phyloP scores from a whole-genome alignment of 2,797 vertebrate genomes.

The Schizopygopsis pylzovi region DNA sequence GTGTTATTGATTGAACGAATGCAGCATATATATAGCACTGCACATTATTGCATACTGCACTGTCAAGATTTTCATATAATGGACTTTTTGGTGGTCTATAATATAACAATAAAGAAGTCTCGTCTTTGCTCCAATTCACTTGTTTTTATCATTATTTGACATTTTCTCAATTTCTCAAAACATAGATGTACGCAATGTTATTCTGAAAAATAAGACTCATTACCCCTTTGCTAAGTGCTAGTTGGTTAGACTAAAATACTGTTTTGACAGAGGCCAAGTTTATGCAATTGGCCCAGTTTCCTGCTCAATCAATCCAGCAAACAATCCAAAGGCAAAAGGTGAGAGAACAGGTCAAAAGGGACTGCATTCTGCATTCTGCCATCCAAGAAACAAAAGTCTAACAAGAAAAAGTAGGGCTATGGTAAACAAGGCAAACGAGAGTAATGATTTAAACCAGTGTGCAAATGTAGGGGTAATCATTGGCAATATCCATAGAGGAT shows the following conservation, averaged over 20 bases:
- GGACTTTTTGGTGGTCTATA: background rate
- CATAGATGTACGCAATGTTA: background rate
- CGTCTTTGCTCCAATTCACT: background rate
- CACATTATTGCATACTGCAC: background rate
- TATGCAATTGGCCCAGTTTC: background rate
- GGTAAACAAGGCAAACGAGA: background rate
- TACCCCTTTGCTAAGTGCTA: background rate
- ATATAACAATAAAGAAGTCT: background rate
- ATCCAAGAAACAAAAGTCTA: background rate
- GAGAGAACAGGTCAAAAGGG: conserved; percentile 2
- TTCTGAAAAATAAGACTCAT: background rate
- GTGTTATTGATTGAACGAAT: background rate
- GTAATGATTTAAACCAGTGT: background rate
- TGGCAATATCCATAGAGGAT: background rate
- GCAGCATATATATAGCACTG: background rate
- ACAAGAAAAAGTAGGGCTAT: background rate
- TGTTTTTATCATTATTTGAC: background rate
- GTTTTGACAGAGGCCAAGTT: background rate
- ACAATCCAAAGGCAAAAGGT: background rate
- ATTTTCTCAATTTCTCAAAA: background rate
- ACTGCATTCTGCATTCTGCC: background rate
- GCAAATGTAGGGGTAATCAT: background rate
- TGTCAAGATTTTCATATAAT: background rate
- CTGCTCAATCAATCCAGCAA: background rate
- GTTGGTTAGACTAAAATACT: background rate